A percentile compares a stretch with the other conserved stretches of the same genome.
phyloP scores from a whole-genome alignment of 2,888 invertebrate genomes.

The Zaprionus obscuricornis region DNA sequence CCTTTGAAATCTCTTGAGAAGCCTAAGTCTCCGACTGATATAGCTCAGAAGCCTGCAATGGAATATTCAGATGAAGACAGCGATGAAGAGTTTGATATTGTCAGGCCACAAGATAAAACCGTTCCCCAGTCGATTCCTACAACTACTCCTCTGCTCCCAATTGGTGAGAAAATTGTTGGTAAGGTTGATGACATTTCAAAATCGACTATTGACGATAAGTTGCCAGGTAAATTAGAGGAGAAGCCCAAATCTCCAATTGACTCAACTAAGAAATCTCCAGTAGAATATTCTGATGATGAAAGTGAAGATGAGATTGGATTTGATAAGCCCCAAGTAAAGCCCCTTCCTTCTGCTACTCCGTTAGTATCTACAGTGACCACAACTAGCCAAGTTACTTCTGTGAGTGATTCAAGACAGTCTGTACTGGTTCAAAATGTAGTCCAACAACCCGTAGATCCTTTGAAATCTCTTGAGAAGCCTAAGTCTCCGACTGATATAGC shows the following conservation, averaged over 20 bases:
- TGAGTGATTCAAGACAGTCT: too few species aligned
- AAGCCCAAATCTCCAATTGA: slow-evolving; percentile 11
- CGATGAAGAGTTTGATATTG: slow-evolving; percentile 1
- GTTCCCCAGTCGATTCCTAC: too few species aligned
- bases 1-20: too few species aligned
- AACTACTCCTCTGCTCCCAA: too few species aligned
- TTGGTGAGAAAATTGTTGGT: too few species aligned
- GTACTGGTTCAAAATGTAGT: too few species aligned
- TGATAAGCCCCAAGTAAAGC: slow-evolving; percentile 1
- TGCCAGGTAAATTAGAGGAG: slow-evolving; percentile 8
- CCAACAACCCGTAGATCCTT: too few species aligned
- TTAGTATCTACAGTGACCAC: neutral
- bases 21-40: too few species aligned
- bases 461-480: too few species aligned
- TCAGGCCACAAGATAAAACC: too few species aligned
- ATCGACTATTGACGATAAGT: neutral
- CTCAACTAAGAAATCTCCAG: neutral
- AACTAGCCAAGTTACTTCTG: too few species aligned
- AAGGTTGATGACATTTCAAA: slow-evolving; percentile 9
- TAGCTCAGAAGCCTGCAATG: too few species aligned
- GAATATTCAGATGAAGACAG: slow-evolving; percentile 8
- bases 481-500: slow-evolving; percentile 6
- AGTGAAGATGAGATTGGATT: neutral
- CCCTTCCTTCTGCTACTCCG: neutral
- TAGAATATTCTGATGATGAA: slow-evolving; percentile 4